Base-by-base conservation (phyloP, 1,140 invertebrate genomes). In the Penaeus indicus region DNA sequence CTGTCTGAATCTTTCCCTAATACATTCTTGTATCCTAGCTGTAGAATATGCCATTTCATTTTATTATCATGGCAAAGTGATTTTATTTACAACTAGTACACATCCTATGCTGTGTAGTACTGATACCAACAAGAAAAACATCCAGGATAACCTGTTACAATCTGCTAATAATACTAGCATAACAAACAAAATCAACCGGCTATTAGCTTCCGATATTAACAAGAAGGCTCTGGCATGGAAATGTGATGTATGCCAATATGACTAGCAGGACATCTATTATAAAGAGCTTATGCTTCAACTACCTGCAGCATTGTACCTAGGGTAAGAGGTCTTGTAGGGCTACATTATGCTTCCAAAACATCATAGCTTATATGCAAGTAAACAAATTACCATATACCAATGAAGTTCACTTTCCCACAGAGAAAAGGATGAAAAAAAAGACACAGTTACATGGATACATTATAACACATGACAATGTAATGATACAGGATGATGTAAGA, bases 311-410 rank as follows among this genome's bases (percentile, higher is more conserved):
- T 42, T 47, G 72, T 60, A 77, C 72, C 84, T 85, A 85, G 54
- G 69, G 69, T 85, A 75, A 85, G 69, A 85, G 84, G 84, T 85
- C 84, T 85, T 77, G 84, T 85, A 81, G 85, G 85, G 42, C 77
- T 80, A 80, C 62, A 86, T 86, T 86, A 86, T 86, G 85, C 85
- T 60, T 80, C 54, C 79, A 86, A n/a, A 86, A 79, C 38, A 86
- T 80, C 38, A 86, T 80, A 62, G 63, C 85, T 38, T 86, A 86
- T 86, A 86, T 86, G 75, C 75, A 86, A 86, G 62, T 79, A 88
- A 81, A 64, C 78, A 79, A 47, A 88, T 82, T 80, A 86, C 79
- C 85, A 86, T 75, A 85, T 80, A 72, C 32, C 32, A 72, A 72
- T 72, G 16, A 25, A 13, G 19, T 72, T 80, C 80, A 72, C 67